Conservation (phyloP, 2,113 vertebrate genomes). For the Odontesthes bonariensis region DNA sequence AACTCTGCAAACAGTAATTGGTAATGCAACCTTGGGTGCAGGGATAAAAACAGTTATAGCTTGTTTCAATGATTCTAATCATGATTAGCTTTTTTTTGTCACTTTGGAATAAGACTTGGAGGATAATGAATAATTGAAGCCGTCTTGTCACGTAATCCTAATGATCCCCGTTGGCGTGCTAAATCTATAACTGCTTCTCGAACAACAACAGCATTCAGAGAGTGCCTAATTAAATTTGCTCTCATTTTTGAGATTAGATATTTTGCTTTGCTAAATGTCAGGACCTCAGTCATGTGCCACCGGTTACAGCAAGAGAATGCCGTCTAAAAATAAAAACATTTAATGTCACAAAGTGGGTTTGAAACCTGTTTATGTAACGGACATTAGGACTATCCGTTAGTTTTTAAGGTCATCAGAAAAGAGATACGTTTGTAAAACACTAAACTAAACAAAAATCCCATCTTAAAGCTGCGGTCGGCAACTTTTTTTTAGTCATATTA, state of each 20-base stretch:
- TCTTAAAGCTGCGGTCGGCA: too few relatives aligned
- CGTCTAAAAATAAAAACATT: slow-evolving; percentile 48
- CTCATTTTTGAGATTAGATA: slow-evolving; percentile 39
- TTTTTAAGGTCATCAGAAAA: slow-evolving; percentile 1
- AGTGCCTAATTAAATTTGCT: slow-evolving; percentile 59
- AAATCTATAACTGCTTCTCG: slow-evolving; percentile 62
- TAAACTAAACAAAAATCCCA: background rate
- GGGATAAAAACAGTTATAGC: slow-evolving; percentile 54
- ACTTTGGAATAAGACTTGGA: slow-evolving; percentile 47
- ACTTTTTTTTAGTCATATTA: too few relatives aligned
- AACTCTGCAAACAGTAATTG: slow-evolving; percentile 69
- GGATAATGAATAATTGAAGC: slow-evolving; percentile 67
- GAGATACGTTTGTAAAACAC: slow-evolving; percentile 1
- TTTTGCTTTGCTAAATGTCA: slow-evolving; percentile 54
- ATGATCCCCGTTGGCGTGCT: slow-evolving; percentile 50
- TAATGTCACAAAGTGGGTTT: slow-evolving; percentile 1
- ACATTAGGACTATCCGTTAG: slow-evolving; percentile 3
- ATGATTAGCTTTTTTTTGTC: slow-evolving; percentile 59
- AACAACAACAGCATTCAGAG: slow-evolving; percentile 51
- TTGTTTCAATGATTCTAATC: slow-evolving; percentile 61
- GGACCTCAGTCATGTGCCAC: slow-evolving; percentile 30
- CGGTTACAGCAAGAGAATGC: slow-evolving; percentile 11
- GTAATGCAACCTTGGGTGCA: slow-evolving; percentile 62
- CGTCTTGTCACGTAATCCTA: slow-evolving; percentile 61
- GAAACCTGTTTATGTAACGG: slow-evolving; percentile 3